phyloP scores from a whole-genome alignment of 2,113 vertebrate genomes.

The Labrus mixtus region DNA sequence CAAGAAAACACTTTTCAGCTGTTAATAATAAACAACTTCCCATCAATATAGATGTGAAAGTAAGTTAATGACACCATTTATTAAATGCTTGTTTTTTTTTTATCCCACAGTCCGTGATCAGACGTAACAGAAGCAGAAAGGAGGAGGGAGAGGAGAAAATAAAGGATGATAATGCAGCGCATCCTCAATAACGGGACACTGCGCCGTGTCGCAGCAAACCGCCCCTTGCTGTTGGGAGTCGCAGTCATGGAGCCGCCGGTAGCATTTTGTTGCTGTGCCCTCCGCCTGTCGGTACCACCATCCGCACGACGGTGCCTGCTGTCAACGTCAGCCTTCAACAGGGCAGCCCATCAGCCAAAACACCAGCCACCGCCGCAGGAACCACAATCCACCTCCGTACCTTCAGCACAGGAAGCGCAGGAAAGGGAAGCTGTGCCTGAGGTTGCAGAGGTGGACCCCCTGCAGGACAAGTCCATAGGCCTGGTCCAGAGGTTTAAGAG shows the following conservation, averaged over 20 bases:
- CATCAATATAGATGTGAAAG: no score
- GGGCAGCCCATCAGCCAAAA: constrained; percentile 61
- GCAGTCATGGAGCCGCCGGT: constrained; percentile 46
- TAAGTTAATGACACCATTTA: background rate
- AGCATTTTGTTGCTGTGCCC: constrained; percentile 63
- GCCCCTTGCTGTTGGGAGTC: constrained; percentile 58
- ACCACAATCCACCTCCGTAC: background rate
- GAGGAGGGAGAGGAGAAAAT: constrained; percentile 12
- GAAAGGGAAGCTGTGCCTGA: background rate
- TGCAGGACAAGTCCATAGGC: constrained; percentile 93
- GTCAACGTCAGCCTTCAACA: constrained; percentile 51
- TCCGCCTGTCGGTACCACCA: background rate
- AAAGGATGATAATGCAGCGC: constrained; percentile 82
- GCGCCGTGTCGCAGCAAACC: constrained; percentile 71
- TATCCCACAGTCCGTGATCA: constrained; percentile 39
- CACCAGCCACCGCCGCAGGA: constrained; percentile 33
- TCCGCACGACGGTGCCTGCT: constrained; percentile 53
- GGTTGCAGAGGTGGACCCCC: constrained; percentile 85
- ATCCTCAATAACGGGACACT: constrained; percentile 74
- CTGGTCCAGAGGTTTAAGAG: constrained; percentile 94
- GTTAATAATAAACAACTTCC: no score
- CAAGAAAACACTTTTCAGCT: no score
- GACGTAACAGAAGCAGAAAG: constrained; percentile 34
- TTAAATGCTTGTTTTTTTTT: background rate
- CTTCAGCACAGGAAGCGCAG: constrained; percentile 25